Conservation (phyloP, 2,113 vertebrate genomes). For the Corythoichthys haematopterus region DNA sequence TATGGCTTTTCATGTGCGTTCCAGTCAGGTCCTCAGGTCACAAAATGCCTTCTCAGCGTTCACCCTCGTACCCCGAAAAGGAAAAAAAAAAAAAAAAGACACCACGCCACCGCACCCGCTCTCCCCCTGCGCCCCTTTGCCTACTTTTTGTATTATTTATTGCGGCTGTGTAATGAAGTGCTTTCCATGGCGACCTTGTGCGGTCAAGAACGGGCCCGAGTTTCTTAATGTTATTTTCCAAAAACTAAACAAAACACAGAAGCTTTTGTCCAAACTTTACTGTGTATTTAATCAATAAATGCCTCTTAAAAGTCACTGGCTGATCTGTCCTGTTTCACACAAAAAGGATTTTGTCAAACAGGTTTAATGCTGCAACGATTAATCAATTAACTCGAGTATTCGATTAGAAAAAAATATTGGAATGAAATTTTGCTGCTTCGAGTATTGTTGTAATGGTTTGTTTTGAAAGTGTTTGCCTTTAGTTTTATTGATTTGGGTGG, state of each 20-base stretch:
- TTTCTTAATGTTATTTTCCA: not conserved
- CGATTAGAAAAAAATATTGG: too few species aligned
- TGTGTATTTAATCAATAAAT: conserved; percentile 15
- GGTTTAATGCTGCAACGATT: too few species aligned
- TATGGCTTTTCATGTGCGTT: conserved; percentile 9
- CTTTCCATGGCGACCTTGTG: not conserved
- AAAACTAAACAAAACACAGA: not conserved
- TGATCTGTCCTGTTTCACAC: not conserved
- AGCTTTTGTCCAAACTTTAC: conserved; percentile 13
- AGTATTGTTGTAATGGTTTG: too few species aligned
- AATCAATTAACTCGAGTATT: too few species aligned
- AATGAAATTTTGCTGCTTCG: too few species aligned
- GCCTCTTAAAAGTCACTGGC: not conserved
- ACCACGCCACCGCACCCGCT: not conserved
- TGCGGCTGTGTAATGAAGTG: conserved; percentile 6
- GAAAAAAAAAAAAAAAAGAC: not conserved
- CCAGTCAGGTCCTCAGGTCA: conserved; percentile 11
- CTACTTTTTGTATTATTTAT: conserved; percentile 15
- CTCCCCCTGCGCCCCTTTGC: not conserved
- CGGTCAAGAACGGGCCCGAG: not conserved
- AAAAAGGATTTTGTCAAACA: too few species aligned
- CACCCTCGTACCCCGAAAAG: not conserved
- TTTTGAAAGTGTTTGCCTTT: too few species aligned
- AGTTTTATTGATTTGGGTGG: too few species aligned
- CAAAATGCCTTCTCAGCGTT: conserved; percentile 14